Evolutionary conservation across 2,113 vertebrate species (phyloP).

Genomic region (Otocyon megalotis): DNA sequence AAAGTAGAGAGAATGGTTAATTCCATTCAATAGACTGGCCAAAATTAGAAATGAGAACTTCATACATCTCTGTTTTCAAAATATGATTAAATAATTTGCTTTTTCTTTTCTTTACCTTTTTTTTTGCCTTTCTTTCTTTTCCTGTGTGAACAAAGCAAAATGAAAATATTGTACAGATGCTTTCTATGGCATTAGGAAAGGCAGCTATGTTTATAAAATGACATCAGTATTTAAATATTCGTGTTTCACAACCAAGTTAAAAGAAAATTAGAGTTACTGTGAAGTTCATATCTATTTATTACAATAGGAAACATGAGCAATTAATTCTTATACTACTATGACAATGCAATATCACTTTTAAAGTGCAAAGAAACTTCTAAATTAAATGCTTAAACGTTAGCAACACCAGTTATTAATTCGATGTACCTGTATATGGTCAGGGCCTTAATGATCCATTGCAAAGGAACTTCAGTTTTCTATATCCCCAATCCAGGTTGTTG

Average conservation of each 20-base stretch:
- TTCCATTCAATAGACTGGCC: not conserved
- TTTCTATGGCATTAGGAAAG: not conserved
- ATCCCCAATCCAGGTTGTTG: not conserved
- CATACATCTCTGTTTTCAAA: not conserved
- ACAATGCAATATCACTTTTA: not conserved
- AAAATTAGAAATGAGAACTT: not conserved
- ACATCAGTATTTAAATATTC: not conserved
- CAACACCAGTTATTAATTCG: not conserved
- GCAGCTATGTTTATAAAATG: not conserved
- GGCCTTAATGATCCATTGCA: not conserved
- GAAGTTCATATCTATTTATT: not conserved
- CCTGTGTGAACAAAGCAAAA: not conserved
- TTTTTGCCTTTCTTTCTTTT: not conserved
- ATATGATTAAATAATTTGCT: not conserved
- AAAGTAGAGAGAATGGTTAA: not conserved
- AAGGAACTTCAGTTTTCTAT: not conserved
- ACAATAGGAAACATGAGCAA: not conserved
- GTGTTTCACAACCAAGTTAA: not conserved
- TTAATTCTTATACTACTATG: not conserved
- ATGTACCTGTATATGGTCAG: not conserved
- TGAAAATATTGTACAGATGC: not conserved
- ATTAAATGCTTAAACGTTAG: not conserved
- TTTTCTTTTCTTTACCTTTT: not conserved
- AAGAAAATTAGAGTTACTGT: slow-evolving; percentile 11
- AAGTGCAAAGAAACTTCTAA: not conserved